Evolutionary conservation across 2,888 invertebrate species (phyloP).

Genomic region (Dynastes tityus): DNA sequence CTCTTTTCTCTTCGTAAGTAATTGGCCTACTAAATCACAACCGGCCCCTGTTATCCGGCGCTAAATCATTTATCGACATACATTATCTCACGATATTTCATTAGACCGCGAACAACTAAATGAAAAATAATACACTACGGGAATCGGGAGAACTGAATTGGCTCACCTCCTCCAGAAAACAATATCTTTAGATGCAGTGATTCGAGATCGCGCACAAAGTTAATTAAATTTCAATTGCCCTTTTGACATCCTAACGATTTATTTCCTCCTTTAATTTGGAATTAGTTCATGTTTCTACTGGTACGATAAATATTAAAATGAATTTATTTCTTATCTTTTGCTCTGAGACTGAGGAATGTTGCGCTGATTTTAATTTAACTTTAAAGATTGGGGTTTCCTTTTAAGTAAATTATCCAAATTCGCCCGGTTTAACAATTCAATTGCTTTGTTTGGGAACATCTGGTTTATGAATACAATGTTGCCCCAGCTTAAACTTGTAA

Average conservation of each 20-base stretch:
- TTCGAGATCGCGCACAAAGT: background rate
- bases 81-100: constrained; percentile 53
- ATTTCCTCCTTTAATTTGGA: constrained; percentile 12
- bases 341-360: too few relatives aligned
- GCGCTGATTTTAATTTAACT: too few relatives aligned
- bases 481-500: too few relatives aligned
- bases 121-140: constrained; percentile 53
- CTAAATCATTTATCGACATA: constrained; percentile 54
- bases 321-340: too few relatives aligned
- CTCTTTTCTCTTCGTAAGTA: constrained; percentile 44
- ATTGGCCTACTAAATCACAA: constrained; percentile 53
- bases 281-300: background rate
- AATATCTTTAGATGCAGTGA: constrained; percentile 28
- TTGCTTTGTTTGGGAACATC: too few relatives aligned
- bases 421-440: too few relatives aligned
- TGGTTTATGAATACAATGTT: too few relatives aligned
- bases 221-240: constrained; percentile 43
- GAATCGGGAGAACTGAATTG: constrained; percentile 46
- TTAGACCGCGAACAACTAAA: constrained; percentile 50
- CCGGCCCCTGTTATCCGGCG: constrained; percentile 50
- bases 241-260: constrained; percentile 26
- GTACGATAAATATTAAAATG: too few relatives aligned
- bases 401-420: too few relatives aligned
- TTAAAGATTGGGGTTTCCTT: too few relatives aligned
- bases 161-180: constrained; percentile 15